Percentiles rank a stretch among this genome's conserved stretches.
These are phyloP conservation scores for Spodoptera littoralis DNA, from an alignment of 2,888 invertebrate genomes.

Conservation along the genomic window DNA sequence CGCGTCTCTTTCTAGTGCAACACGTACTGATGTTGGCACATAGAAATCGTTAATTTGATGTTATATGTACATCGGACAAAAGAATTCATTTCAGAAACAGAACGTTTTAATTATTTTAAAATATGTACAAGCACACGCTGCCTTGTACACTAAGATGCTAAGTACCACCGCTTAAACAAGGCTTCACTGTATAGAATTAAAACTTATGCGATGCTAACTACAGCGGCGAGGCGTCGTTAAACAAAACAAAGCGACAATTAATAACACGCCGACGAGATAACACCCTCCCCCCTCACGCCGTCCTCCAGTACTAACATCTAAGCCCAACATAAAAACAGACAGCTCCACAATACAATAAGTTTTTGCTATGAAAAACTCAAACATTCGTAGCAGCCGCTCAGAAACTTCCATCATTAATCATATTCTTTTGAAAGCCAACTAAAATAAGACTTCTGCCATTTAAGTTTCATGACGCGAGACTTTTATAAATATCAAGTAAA, in stretches of 20 bases:
- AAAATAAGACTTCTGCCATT: constrained; percentile 37
- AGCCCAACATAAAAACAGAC: constrained; percentile 30
- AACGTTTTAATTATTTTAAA: no score
- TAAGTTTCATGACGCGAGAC: constrained; percentile 15
- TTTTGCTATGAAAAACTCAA: constrained; percentile 36
- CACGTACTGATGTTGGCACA: no score
- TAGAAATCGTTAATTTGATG: no score
- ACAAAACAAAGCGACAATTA: constrained; percentile 39
- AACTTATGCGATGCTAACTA: constrained; percentile 36
- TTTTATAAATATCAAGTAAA: constrained; percentile 7
- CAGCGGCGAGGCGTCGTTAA: constrained; percentile 19
- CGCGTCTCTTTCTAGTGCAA: no score
- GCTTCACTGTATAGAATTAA: constrained; percentile 40
- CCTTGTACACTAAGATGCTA: background rate
- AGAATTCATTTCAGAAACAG: no score
- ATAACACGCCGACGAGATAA: constrained; percentile 29
- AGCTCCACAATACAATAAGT: constrained; percentile 34
- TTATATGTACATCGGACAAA: no score
- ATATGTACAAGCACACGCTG: no score
- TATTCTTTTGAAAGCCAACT: constrained; percentile 47
- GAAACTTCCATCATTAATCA: constrained; percentile 54
- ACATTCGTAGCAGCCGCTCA: constrained; percentile 34
- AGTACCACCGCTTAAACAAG: constrained; percentile 9
- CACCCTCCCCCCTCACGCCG: background rate
- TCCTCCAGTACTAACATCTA: constrained; percentile 6